phyloP scores from a whole-genome alignment of 2,113 vertebrate species.

The Eonycteris spelaea region DNA sequence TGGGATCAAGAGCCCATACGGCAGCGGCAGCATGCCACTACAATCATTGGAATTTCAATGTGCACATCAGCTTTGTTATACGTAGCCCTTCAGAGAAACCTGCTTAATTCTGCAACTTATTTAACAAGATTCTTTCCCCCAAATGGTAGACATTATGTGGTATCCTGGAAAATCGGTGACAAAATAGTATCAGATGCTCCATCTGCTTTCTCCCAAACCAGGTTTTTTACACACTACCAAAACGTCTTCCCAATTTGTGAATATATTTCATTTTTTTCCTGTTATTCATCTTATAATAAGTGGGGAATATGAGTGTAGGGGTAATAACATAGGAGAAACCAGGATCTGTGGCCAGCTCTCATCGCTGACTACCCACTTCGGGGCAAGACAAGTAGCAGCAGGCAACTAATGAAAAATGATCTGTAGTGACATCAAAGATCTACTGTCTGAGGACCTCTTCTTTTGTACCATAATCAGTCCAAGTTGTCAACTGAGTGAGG shows the following conservation, averaged over 20 bases:
- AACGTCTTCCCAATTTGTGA: background rate
- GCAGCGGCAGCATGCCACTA: background rate
- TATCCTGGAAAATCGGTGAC: background rate
- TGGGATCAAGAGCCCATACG: background rate
- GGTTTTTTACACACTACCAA: background rate
- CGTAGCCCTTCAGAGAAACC: background rate
- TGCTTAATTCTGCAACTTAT: background rate
- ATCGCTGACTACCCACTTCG: background rate
- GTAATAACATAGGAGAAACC: background rate
- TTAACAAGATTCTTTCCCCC: background rate
- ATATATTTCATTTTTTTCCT: background rate
- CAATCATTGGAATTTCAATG: background rate
- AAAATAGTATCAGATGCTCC: background rate
- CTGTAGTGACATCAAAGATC: conserved; percentile 6
- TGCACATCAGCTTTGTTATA: background rate
- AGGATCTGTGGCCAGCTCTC: background rate
- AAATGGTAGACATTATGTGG: background rate
- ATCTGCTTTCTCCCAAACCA: background rate
- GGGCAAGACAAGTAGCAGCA: background rate
- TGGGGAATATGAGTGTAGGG: background rate
- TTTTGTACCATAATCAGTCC: background rate
- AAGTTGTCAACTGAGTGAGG: background rate
- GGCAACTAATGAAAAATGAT: background rate
- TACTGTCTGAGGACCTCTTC: background rate
- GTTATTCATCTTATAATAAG: background rate